Evolutionary conservation across 2,113 vertebrate genomes (phyloP), one percentile per base, ranked within the genome.

Genomic region (Equus przewalskii): DNA sequence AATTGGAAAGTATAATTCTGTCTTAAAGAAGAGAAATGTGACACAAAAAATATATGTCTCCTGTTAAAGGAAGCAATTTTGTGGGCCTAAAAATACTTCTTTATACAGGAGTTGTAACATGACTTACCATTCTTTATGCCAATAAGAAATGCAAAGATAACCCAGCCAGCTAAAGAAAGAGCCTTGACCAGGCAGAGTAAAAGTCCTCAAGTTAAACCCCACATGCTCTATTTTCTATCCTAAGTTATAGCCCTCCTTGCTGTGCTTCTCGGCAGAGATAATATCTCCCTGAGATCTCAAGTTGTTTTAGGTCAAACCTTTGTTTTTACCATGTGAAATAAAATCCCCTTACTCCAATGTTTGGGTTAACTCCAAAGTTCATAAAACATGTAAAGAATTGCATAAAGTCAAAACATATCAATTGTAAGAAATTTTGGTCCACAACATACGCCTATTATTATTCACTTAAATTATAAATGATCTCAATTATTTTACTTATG

Each of bases 11-110:
- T 65, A 15, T 86, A 65, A 67, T 86, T 81, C 79, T 80, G 73
- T 56, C 64, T 85, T 96, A 49, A 80, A 73, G 60, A 86, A 85
- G 62, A 95, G 46, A 96, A 44, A 76, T 19, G 36, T 30, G 41
- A 86, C 41, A 86, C 33, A 10, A 75, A 79, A 93, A 36, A 76
- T 58, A 22, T n/a, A 1, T 3, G 33, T 44, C 33, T 58, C 58
- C 90, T 91, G 54, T 49, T 58, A 30, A 73, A 79, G 24, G 60
- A 89, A 56, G 79, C 70, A 80, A 81, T 58, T 46, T 85, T 89
- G 24, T 51, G 69, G 33, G 91, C 4, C 67, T 79, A 79, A 92
- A 89, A 78, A 92, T 81, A 76, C 58, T 69, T 81, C 22, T 88
- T 69, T 83, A 76, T 28, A 82, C 18, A 82, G 7, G 19, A 10